These are phyloP conservation scores for Megalonaias nervosa DNA, from an alignment of 1,140 invertebrate species.

Conservation along the genomic window DNA sequence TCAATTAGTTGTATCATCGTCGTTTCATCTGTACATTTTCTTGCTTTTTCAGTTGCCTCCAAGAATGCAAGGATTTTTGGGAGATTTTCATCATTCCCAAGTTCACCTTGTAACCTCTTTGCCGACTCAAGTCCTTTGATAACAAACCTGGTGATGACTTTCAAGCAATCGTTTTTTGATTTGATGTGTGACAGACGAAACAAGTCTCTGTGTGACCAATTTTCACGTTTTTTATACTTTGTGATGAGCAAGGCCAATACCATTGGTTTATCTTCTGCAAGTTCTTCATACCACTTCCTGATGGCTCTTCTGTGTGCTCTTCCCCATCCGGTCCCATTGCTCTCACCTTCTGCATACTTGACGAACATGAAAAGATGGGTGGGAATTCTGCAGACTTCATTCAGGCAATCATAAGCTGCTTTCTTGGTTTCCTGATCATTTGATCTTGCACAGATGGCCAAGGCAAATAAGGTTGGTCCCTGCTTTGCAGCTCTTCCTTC, in stretches of 20 bases:
- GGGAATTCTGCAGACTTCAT: constrained; percentile 69
- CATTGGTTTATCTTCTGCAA: constrained; percentile 71
- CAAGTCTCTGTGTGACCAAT: constrained; percentile 80
- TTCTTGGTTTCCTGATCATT: constrained; percentile 50
- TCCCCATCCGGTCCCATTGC: constrained; percentile 74
- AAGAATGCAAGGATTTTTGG: constrained; percentile 75
- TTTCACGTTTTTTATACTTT: constrained; percentile 76
- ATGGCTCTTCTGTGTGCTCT: constrained; percentile 77
- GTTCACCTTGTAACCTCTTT: constrained; percentile 44
- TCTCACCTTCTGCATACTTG: constrained; percentile 52
- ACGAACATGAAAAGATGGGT: constrained; percentile 70
- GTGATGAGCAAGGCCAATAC: constrained; percentile 78
- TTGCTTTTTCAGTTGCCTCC: constrained; percentile 76
- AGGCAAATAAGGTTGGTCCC: constrained; percentile 58
- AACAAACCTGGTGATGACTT: constrained; percentile 47
- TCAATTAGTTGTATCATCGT: constrained; percentile 73
- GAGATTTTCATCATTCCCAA: constrained; percentile 36
- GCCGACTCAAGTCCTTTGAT: constrained; percentile 70
- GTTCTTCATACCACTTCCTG: constrained; percentile 76
- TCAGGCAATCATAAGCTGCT: constrained; percentile 45
- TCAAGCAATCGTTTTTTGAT: constrained; percentile 47
- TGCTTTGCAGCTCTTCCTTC: constrained; percentile 65
- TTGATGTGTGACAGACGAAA: constrained; percentile 79
- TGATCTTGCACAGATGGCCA: constrained; percentile 65
- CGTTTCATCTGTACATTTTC: constrained; percentile 75